Evolutionary conservation across 2,113 vertebrate species (phyloP).

Genomic region (Corvus hawaiiensis): DNA sequence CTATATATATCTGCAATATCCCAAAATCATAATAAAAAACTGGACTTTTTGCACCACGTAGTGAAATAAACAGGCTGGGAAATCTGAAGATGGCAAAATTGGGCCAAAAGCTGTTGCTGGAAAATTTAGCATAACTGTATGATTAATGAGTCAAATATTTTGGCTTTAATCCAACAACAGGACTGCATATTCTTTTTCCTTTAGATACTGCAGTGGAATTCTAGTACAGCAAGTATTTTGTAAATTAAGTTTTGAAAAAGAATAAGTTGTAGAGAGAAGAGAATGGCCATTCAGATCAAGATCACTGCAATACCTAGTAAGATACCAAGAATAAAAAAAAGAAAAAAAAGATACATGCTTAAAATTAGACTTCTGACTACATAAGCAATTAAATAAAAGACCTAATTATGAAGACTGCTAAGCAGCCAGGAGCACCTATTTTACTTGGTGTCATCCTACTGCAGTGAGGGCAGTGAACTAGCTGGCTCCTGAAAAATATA

Average conservation of each 20-base stretch:
- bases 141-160: not conserved
- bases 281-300: not conserved
- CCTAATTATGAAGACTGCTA: not conserved
- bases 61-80: not conserved
- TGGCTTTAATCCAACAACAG: not conserved
- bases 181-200: not conserved
- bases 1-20: not conserved
- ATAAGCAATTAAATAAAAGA: constrained; percentile 11
- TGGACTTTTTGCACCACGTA: not conserved
- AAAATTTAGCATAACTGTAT: not conserved
- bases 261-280: not conserved
- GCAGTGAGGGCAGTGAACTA: constrained; percentile 21
- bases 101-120: not conserved
- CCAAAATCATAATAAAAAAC: not conserved
- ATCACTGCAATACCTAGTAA: not conserved
- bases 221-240: not conserved
- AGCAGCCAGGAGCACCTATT: not conserved
- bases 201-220: not conserved
- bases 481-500: not conserved
- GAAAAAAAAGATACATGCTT: not conserved
- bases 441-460: constrained; percentile 5
- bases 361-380: constrained; percentile 23
- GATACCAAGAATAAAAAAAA: not conserved
- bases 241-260: not conserved
- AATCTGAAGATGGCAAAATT: not conserved